phyloP scores from a whole-genome alignment of 2,113 vertebrate genomes.

The Microtus ochrogaster region DNA sequence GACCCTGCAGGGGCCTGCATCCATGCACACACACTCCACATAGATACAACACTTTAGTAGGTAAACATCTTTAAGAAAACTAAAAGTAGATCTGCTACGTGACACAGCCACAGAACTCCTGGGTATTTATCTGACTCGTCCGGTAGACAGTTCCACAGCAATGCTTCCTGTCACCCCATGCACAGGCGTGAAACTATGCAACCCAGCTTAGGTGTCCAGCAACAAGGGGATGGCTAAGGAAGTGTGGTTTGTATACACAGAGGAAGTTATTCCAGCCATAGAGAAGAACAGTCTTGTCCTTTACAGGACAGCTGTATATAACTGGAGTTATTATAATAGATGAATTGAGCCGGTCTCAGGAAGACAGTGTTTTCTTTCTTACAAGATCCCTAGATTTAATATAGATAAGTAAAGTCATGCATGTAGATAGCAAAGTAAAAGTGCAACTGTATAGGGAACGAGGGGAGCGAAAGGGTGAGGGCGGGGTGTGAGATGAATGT shows the following conservation, averaged over 20 bases:
- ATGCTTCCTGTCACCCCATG: background rate
- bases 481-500: background rate
- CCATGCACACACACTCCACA: too few relatives aligned
- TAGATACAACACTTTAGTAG: background rate
- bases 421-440: background rate
- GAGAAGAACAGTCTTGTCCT: background rate
- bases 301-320: background rate
- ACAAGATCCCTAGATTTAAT: background rate
- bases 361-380: background rate
- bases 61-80: background rate
- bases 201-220: too few relatives aligned
- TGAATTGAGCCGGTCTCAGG: background rate
- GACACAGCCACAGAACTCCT: background rate
- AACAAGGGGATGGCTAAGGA: background rate
- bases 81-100: background rate
- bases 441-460: background rate
- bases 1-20: background rate
- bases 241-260: background rate
- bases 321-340: background rate
- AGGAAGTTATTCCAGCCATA: background rate
- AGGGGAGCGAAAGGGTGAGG: background rate
- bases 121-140: background rate
- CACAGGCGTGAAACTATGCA: too few relatives aligned
- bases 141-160: background rate
- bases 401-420: background rate